Conservation (phyloP, 2,888 invertebrate species). For the Hedya salicella region DNA sequence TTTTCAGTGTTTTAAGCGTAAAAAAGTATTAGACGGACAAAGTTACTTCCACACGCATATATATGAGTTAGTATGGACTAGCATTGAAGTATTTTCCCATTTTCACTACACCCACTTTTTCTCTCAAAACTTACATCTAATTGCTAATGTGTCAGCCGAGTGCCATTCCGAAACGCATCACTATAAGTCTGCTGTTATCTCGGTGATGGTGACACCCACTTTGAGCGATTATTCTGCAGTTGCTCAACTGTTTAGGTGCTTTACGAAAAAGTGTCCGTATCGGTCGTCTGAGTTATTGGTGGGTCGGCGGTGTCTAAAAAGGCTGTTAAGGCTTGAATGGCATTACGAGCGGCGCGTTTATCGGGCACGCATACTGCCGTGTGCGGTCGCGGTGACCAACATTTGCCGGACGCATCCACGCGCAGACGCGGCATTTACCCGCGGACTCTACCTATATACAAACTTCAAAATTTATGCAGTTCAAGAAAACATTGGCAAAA, state of each 20-base stretch:
- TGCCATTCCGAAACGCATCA: conserved; percentile 53
- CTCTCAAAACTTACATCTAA: conserved; percentile 11
- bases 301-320: conserved; percentile 57
- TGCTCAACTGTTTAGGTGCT: conserved; percentile 69
- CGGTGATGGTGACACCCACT: conserved; percentile 61
- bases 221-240: conserved; percentile 62
- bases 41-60: too few relatives aligned
- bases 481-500: too few relatives aligned
- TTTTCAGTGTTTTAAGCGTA: too few relatives aligned
- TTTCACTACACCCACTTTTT: neutral
- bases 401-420: conserved; percentile 50
- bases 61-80: too few relatives aligned
- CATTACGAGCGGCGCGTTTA: conserved; percentile 62
- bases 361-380: conserved; percentile 64
- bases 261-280: conserved; percentile 67
- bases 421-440: conserved; percentile 41
- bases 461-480: too few relatives aligned
- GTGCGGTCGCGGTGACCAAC: conserved; percentile 60
- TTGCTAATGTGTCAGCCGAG: conserved; percentile 9
- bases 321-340: conserved; percentile 64
- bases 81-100: neutral
- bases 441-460: too few relatives aligned
- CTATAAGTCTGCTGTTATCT: conserved; percentile 64
- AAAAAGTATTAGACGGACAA: too few relatives aligned
- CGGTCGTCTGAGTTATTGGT: conserved; percentile 62